Evolutionary conservation across 2,888 invertebrate species (phyloP).

Genomic region (Pemphredon lugubris): DNA sequence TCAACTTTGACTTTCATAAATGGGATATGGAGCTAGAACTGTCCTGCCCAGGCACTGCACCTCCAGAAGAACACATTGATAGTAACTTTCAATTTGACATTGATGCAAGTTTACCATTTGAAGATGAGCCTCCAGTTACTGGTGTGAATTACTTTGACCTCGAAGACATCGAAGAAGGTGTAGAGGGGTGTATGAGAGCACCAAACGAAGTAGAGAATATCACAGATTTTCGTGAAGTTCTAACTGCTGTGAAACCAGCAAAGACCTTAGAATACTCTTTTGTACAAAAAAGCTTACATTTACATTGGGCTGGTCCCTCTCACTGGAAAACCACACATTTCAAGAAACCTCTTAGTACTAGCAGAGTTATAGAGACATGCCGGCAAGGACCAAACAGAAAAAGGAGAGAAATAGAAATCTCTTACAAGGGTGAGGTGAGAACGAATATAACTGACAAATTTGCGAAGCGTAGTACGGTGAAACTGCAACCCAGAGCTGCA

Average conservation of each 20-base stretch:
- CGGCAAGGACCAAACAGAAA: neutral
- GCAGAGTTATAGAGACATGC: neutral
- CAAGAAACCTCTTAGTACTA: neutral
- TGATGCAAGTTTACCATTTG: constrained; percentile 67
- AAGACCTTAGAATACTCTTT: constrained; percentile 69
- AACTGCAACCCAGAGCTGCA: neutral
- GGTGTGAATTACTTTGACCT: constrained; percentile 49
- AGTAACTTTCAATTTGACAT: constrained; percentile 70
- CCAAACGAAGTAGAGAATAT: constrained; percentile 58
- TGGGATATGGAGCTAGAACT: constrained; percentile 85
- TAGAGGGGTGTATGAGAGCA: constrained; percentile 36
- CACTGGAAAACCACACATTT: neutral
- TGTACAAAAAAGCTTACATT: neutral
- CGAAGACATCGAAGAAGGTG: constrained; percentile 46
- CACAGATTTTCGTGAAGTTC: constrained; percentile 61
- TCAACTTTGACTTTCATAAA: constrained; percentile 84
- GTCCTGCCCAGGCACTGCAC: too few species aligned
- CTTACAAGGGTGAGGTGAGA: neutral
- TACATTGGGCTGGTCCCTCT: neutral
- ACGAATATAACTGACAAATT: neutral
- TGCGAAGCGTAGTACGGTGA: neutral
- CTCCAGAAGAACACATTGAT: too few species aligned
- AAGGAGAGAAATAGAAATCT: neutral
- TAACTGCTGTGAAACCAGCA: constrained; percentile 34
- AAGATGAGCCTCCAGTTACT: constrained; percentile 21